Evolutionary conservation across 2,888 invertebrate species (phyloP).

Genomic region (Cheilosia scutellata): DNA sequence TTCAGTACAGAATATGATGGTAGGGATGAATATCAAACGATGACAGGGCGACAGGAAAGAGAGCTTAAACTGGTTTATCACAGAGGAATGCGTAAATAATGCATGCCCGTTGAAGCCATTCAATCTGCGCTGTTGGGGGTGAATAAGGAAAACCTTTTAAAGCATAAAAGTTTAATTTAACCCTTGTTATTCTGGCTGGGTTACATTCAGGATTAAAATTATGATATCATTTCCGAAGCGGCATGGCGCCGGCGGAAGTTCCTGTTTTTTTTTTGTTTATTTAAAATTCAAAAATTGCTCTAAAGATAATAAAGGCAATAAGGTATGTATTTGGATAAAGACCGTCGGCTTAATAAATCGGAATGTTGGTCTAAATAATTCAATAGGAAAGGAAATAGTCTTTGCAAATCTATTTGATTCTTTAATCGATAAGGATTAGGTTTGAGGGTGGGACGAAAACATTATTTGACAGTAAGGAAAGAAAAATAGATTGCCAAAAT

Average conservation of each 20-base stretch:
- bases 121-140: background rate
- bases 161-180: constrained; percentile 58
- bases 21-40: constrained; percentile 10
- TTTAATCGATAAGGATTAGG: constrained; percentile 25
- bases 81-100: constrained; percentile 48
- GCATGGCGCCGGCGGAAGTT: background rate
- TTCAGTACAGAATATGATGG: background rate
- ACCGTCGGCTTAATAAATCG: constrained; percentile 30
- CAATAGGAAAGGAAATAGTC: background rate
- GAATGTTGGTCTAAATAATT: constrained; percentile 42
- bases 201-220: constrained; percentile 19
- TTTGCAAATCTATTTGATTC: background rate
- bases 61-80: constrained; percentile 30
- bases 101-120: constrained; percentile 1
- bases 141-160: constrained; percentile 49
- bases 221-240: constrained; percentile 22
- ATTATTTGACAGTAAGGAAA: too few species aligned
- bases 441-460: too few species aligned
- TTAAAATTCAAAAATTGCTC: constrained; percentile 27
- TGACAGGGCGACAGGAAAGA: background rate
- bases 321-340: constrained; percentile 18
- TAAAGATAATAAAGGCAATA: background rate
- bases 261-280: constrained; percentile 6
- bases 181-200: constrained; percentile 27
- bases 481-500: too few species aligned